A percentile compares a stretch with the other conserved stretches of the same genome.
Evolutionary conservation across 2,797 vertebrate genomes (phyloP).

Genomic region (Eurystomus glaucurus): DNA sequence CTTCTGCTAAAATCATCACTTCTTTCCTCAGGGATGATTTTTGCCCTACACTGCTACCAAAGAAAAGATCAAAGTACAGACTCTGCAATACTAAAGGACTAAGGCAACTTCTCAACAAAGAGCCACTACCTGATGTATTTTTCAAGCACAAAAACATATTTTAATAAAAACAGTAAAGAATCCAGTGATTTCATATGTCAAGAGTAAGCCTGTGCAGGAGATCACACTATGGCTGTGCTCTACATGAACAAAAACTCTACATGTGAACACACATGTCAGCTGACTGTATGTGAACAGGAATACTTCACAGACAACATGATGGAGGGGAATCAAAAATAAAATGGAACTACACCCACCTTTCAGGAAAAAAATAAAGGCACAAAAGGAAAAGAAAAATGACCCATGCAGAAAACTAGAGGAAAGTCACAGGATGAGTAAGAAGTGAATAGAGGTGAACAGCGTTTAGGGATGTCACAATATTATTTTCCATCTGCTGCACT

Average conservation of each 20-base stretch:
- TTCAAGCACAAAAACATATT: neutral
- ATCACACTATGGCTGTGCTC: neutral
- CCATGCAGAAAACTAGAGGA: slow-evolving; percentile 79
- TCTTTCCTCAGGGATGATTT: neutral
- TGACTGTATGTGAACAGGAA: slow-evolving; percentile 62
- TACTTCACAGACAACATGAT: slow-evolving; percentile 63
- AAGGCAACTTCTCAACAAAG: neutral
- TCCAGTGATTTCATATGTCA: slow-evolving; percentile 12
- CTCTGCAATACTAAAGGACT: neutral
- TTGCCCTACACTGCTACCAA: neutral
- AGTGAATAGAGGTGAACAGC: slow-evolving; percentile 68
- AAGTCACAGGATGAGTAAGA: slow-evolving; percentile 74
- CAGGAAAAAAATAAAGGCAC: neutral
- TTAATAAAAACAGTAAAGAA: slow-evolving; percentile 35
- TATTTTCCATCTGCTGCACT: slow-evolving; percentile 81
- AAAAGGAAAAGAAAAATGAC: slow-evolving; percentile 65
- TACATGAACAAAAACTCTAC: slow-evolving; percentile 1
- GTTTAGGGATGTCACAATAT: slow-evolving; percentile 86
- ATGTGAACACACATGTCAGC: slow-evolving; percentile 43
- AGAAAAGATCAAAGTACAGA: neutral
- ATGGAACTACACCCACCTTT: slow-evolving; percentile 74
- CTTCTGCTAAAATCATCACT: neutral
- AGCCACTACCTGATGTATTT: neutral
- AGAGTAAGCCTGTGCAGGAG: neutral
- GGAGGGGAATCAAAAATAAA: slow-evolving; percentile 3